A percentile compares a stretch with the other conserved stretches of the same genome.
phyloP scores from a whole-genome alignment of 2,797 vertebrate genomes.

The Falco rusticolus region DNA sequence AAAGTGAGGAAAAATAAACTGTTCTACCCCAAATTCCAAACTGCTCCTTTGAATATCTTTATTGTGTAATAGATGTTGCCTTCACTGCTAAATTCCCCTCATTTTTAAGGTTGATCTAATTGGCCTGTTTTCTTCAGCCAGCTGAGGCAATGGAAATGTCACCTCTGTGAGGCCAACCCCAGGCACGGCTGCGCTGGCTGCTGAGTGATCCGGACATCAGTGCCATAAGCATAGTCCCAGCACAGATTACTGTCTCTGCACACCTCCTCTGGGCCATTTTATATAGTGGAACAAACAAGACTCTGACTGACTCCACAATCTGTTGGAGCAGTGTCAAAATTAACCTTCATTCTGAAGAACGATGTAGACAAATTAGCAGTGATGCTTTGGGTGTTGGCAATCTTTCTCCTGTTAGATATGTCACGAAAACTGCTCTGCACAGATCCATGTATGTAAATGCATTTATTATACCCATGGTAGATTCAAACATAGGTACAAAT shows the following conservation, averaged over 20 bases:
- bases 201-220: background rate
- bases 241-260: background rate
- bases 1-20: fast-evolving
- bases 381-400: background rate
- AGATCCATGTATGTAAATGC: background rate
- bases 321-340: background rate
- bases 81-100: background rate
- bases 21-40: background rate
- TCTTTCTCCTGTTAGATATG: background rate
- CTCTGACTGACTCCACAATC: background rate
- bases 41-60: background rate
- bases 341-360: background rate
- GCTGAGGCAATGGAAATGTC: background rate
- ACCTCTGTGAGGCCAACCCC: background rate
- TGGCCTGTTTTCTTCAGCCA: background rate
- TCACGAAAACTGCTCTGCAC: background rate
- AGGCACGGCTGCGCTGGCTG: background rate
- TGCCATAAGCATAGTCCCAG: background rate
- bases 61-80: background rate
- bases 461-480: background rate
- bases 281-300: background rate
- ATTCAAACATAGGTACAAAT: background rate
- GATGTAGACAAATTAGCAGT: background rate
- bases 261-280: background rate
- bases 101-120: background rate